Evolutionary conservation across 2,797 vertebrate species (phyloP).

Genomic region (Bradypodion pumilum): DNA sequence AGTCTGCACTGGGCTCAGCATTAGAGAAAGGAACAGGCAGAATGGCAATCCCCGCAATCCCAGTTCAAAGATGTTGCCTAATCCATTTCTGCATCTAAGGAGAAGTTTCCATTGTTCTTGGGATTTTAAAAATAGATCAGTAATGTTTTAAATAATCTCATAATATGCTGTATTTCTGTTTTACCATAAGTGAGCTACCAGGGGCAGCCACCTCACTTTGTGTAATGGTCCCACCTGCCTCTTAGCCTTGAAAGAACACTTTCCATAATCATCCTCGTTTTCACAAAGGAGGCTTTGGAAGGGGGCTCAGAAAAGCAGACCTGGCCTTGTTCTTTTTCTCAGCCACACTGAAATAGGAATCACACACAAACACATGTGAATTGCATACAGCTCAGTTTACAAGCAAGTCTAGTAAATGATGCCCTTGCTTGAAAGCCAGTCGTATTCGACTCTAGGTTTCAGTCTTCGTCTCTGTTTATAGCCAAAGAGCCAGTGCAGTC

Average conservation of each 20-base stretch:
- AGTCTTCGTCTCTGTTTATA: too few relatives aligned
- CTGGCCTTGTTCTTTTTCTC: neutral
- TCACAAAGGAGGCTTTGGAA: neutral
- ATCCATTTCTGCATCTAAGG: neutral
- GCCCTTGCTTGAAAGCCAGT: too few relatives aligned
- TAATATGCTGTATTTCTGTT: too few relatives aligned
- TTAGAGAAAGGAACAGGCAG: too few relatives aligned
- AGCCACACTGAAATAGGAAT: neutral
- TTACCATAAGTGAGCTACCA: too few relatives aligned
- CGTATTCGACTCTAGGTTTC: too few relatives aligned
- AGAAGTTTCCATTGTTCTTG: neutral
- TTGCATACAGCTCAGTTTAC: neutral
- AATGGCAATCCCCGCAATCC: too few relatives aligned
- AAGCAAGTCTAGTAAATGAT: neutral
- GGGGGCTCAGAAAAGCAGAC: neutral
- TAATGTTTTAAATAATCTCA: too few relatives aligned
- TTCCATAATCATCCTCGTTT: neutral
- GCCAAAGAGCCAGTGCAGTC: too few relatives aligned
- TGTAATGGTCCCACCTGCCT: too few relatives aligned
- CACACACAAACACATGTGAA: neutral
- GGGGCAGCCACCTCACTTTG: too few relatives aligned
- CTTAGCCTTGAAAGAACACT: neutral
- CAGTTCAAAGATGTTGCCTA: neutral
- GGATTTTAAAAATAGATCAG: too few relatives aligned
- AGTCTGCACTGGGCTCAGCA: neutral